A percentile compares a stretch with the other conserved stretches of the same genome.
phyloP scores from a whole-genome alignment of 2,797 vertebrate species.

The Mormyrus hasselquistii region DNA sequence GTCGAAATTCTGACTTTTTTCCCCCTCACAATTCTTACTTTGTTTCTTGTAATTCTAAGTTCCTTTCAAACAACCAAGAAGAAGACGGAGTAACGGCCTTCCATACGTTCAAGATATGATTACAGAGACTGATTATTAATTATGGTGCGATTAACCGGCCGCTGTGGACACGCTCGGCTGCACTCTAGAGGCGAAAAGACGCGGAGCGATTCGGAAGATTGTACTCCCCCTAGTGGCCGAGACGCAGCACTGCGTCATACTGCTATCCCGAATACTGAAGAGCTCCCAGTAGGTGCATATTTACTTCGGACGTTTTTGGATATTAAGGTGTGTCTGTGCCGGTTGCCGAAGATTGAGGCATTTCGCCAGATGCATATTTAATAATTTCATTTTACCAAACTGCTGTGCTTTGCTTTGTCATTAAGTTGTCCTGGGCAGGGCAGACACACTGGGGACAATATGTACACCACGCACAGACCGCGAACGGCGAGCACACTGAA shows the following conservation, averaged over 20 bases:
- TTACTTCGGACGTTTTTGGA: neutral
- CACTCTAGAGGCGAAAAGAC: neutral
- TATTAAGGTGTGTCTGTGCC: neutral
- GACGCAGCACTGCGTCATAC: neutral
- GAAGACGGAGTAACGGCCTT: neutral
- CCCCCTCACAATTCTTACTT: neutral
- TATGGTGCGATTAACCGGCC: neutral
- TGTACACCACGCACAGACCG: neutral
- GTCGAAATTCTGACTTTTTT: neutral
- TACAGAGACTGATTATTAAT: neutral
- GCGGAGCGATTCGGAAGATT: neutral
- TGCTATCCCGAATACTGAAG: neutral
- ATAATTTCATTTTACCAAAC: neutral
- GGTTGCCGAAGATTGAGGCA: neutral
- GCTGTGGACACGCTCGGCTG: neutral
- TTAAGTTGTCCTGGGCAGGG: neutral
- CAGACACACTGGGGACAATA: neutral
- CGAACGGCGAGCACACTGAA: neutral
- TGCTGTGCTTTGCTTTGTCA: neutral
- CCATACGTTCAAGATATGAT: neutral
- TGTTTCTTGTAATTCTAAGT: neutral
- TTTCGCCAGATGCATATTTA: neutral
- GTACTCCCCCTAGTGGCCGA: neutral
- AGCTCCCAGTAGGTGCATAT: neutral
- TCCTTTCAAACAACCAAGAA: neutral